phyloP scores from a whole-genome alignment of 1,140 invertebrate species.

The Atopsyche davidsoni region DNA sequence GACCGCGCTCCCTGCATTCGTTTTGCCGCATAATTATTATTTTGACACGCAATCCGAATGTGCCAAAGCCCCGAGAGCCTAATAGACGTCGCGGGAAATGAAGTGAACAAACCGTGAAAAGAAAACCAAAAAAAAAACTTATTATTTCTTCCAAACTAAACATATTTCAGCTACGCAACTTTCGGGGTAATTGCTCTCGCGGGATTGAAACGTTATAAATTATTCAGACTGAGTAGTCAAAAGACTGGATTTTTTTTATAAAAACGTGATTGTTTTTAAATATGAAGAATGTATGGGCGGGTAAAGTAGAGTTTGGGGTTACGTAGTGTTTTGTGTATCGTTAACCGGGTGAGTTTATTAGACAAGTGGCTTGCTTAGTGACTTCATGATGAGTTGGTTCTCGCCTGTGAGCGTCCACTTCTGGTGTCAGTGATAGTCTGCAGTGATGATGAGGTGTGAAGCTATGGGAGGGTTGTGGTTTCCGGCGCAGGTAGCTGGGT shows the following conservation, averaged over 20 bases:
- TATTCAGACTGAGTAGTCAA: too few relatives aligned
- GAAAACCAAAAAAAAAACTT: too few relatives aligned
- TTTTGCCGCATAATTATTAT: constrained; percentile 1
- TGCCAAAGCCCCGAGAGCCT: constrained; percentile 1
- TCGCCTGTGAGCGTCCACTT: background rate
- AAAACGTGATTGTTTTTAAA: too few relatives aligned
- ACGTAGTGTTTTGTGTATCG: background rate
- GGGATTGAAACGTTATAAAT: too few relatives aligned
- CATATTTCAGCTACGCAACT: too few relatives aligned
- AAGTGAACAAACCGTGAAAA: too few relatives aligned
- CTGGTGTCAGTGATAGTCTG: constrained; percentile 5
- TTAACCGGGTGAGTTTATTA: background rate
- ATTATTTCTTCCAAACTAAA: too few relatives aligned
- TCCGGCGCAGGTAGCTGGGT: constrained; percentile 16
- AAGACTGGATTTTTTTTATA: too few relatives aligned
- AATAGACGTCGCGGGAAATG: constrained; percentile 1
- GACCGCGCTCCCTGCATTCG: constrained; percentile 1
- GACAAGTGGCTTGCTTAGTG: too few relatives aligned
- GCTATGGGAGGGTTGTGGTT: constrained; percentile 13
- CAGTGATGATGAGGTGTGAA: background rate
- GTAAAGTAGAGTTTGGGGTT: constrained; percentile 1
- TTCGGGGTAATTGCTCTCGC: too few relatives aligned
- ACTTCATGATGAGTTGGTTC: too few relatives aligned
- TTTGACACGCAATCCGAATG: constrained; percentile 1
- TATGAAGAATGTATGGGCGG: too few relatives aligned